Evolutionary conservation across 2,113 vertebrate species (phyloP).

Genomic region (Pterocles burchelli): DNA sequence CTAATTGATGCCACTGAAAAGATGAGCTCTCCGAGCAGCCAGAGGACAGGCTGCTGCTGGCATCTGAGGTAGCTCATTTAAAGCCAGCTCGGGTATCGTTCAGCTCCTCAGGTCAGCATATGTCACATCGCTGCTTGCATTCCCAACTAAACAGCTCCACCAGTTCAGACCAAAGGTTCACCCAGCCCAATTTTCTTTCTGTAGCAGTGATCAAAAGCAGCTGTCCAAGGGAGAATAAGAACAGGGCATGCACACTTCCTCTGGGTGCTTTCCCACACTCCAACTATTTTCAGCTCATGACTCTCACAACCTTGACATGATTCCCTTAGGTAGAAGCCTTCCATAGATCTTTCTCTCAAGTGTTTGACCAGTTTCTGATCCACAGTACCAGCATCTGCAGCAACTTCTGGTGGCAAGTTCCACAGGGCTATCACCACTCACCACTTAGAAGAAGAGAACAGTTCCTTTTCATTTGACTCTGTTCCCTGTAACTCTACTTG

Average conservation of each 20-base stretch:
- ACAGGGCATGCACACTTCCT: neutral
- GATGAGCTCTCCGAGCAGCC: neutral
- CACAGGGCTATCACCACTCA: neutral
- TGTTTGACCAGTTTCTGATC: neutral
- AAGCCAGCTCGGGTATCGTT: neutral
- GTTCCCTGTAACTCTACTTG: neutral
- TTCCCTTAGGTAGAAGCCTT: neutral
- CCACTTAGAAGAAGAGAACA: neutral
- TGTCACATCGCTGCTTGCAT: neutral
- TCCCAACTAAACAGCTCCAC: neutral
- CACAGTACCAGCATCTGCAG: neutral
- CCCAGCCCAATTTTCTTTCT: neutral
- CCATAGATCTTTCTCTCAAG: neutral
- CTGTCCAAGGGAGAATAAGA: conserved; percentile 3
- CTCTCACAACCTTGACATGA: neutral
- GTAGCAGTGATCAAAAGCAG: neutral
- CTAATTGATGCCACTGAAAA: neutral
- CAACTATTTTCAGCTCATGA: neutral
- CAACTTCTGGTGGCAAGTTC: neutral
- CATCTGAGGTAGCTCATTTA: neutral
- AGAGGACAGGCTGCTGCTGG: neutral
- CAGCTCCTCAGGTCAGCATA: neutral
- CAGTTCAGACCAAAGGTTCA: neutral
- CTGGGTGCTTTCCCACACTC: neutral
- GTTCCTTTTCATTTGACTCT: neutral